Conservation (phyloP, 2,888 invertebrate genomes). For the Petrophora chlorosata region DNA sequence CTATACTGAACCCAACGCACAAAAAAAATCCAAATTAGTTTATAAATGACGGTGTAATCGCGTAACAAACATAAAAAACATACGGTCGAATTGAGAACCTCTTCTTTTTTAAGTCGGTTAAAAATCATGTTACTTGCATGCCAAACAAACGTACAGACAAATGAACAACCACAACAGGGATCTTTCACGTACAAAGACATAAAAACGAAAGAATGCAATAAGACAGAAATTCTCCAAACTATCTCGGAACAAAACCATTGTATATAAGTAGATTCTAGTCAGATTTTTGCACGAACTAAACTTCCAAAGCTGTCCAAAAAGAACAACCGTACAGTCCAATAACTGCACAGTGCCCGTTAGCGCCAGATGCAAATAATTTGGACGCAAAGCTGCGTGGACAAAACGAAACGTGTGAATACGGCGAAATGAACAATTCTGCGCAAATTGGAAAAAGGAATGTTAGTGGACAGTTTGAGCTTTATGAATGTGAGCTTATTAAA, state of each 20-base stretch:
- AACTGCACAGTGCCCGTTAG: constrained; percentile 13
- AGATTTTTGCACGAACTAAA: constrained; percentile 1
- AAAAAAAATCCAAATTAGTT: no score
- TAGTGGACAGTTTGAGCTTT: constrained; percentile 8
- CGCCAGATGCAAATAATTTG: constrained; percentile 37
- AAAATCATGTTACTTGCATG: no score
- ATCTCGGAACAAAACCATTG: not conserved
- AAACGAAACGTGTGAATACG: constrained; percentile 35
- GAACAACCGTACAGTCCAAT: constrained; percentile 11
- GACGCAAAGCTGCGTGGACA: constrained; percentile 17
- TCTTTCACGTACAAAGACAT: not conserved
- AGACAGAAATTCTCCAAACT: not conserved
- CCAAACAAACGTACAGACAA: no score
- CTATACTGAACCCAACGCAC: no score
- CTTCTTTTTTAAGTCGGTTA: no score
- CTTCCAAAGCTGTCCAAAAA: constrained; percentile 12
- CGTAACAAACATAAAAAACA: no score
- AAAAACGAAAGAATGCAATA: not conserved
- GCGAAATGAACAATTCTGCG: constrained; percentile 38
- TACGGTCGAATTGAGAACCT: no score
- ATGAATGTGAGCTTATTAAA: constrained; percentile 14
- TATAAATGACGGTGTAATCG: no score
- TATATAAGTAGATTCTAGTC: no score
- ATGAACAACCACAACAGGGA: no score
- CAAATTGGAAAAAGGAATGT: constrained; percentile 24